Percentiles rank a stretch among this genome's conserved stretches.
These are phyloP conservation scores for Regulus satrapa DNA, from an alignment of 2,113 vertebrate species.

Conservation along the genomic window DNA sequence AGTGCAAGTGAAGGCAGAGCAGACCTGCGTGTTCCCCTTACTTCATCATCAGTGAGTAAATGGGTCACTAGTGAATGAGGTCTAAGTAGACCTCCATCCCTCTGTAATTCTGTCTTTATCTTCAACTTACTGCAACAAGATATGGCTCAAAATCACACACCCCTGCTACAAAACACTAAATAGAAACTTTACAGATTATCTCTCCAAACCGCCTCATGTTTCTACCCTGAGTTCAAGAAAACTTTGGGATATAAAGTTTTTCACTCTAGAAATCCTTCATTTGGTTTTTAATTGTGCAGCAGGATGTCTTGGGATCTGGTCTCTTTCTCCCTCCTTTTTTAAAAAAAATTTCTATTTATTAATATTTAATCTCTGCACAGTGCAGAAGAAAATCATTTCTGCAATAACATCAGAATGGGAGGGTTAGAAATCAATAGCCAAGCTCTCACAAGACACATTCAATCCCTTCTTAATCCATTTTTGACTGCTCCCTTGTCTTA, in stretches of 20 bases:
- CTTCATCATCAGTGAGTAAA: constrained; percentile 38
- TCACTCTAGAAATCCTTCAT: neutral
- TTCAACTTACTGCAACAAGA: neutral
- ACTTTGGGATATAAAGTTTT: neutral
- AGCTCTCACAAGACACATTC: constrained; percentile 48
- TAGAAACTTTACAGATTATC: neutral
- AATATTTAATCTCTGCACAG: constrained; percentile 52
- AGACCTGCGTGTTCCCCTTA: neutral
- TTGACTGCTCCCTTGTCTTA: neutral
- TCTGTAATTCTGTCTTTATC: neutral
- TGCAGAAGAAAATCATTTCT: constrained; percentile 43
- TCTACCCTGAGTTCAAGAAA: neutral
- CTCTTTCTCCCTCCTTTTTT: neutral
- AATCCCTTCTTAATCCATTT: constrained; percentile 17
- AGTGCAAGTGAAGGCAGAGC: neutral
- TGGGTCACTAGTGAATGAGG: constrained; percentile 36
- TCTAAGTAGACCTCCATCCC: neutral
- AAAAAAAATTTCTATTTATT: constrained; percentile 50
- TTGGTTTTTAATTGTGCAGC: constrained; percentile 44
- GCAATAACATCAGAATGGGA: constrained; percentile 5
- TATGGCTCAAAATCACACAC: neutral
- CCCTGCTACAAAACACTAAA: neutral
- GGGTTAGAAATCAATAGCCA: constrained; percentile 35
- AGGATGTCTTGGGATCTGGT: neutral
- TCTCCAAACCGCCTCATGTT: neutral